These are phyloP conservation scores for Cyclina sinensis DNA, from an alignment of 1,140 invertebrate genomes.

Conservation along the genomic window DNA sequence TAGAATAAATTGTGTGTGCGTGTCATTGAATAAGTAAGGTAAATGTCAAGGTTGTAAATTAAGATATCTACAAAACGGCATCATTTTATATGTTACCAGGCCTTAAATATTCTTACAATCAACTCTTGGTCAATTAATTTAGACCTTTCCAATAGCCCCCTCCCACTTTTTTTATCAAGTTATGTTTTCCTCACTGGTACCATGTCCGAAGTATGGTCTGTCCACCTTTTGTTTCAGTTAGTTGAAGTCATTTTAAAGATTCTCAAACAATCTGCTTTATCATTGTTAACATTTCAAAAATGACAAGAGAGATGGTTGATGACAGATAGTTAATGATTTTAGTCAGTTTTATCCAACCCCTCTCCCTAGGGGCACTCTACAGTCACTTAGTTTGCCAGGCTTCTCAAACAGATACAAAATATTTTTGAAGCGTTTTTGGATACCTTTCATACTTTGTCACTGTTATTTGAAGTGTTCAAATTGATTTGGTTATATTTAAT, in stretches of 20 bases:
- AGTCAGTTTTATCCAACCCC: neutral
- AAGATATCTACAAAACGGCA: too few relatives aligned
- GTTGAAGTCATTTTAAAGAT: neutral
- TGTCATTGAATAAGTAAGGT: too few relatives aligned
- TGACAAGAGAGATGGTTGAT: slow-evolving; percentile 13
- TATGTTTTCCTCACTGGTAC: neutral
- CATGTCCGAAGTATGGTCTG: neutral
- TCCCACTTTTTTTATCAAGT: too few relatives aligned
- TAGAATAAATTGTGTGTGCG: too few relatives aligned
- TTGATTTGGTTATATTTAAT: neutral
- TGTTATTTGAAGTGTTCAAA: slow-evolving; percentile 9
- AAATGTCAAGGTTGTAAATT: too few relatives aligned
- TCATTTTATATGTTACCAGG: too few relatives aligned
- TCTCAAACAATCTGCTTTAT: slow-evolving; percentile 18
- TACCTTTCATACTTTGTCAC: neutral
- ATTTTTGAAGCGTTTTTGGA: slow-evolving; percentile 19
- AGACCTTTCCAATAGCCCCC: too few relatives aligned
- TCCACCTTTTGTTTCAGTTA: too few relatives aligned
- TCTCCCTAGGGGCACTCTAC: neutral
- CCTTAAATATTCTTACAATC: too few relatives aligned
- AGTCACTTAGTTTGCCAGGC: neutral
- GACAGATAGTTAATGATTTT: slow-evolving; percentile 1
- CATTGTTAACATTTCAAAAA: neutral
- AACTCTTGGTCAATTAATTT: too few relatives aligned
- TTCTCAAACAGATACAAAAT: neutral